A percentile compares a stretch with the other conserved stretches of the same genome.
phyloP scores from a whole-genome alignment of 1,140 invertebrate species.

The Drosophila simulans region DNA sequence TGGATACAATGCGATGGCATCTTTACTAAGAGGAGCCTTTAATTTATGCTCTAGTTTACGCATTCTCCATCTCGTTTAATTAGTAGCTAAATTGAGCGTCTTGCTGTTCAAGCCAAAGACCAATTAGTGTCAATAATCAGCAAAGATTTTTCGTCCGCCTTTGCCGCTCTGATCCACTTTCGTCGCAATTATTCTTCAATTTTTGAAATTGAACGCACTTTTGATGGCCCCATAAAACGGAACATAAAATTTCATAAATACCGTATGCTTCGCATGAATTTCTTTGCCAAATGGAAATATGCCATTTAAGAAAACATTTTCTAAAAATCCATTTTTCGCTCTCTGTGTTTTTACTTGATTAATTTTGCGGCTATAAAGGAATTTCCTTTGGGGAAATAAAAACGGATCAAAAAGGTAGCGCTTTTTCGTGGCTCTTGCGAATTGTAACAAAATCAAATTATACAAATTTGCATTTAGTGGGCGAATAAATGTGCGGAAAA shows the following conservation, averaged over 20 bases:
- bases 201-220: slow-evolving; percentile 71
- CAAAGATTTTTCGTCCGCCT: slow-evolving; percentile 43
- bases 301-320: slow-evolving; percentile 57
- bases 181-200: slow-evolving; percentile 68
- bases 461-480: slow-evolving; percentile 74
- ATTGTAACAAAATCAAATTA: slow-evolving; percentile 70
- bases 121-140: slow-evolving; percentile 68
- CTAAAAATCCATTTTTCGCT: slow-evolving; percentile 31
- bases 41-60: slow-evolving; percentile 17
- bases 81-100: slow-evolving; percentile 38
- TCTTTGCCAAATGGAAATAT: slow-evolving; percentile 54
- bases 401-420: slow-evolving; percentile 51
- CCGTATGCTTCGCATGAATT: slow-evolving; percentile 20
- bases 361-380: slow-evolving; percentile 67
- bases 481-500: slow-evolving; percentile 58
- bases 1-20: no score
- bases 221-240: slow-evolving; percentile 61
- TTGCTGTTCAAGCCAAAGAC: slow-evolving; percentile 34
- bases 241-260: slow-evolving; percentile 69
- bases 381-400: slow-evolving; percentile 13
- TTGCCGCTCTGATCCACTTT: slow-evolving; percentile 19
- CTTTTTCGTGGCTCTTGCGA: slow-evolving; percentile 9
- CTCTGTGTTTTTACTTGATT: slow-evolving; percentile 71
- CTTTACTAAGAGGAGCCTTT: background rate
- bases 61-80: slow-evolving; percentile 32